Base-by-base conservation (phyloP, 2,888 invertebrate species). In the Ectemnius lituratus region DNA sequence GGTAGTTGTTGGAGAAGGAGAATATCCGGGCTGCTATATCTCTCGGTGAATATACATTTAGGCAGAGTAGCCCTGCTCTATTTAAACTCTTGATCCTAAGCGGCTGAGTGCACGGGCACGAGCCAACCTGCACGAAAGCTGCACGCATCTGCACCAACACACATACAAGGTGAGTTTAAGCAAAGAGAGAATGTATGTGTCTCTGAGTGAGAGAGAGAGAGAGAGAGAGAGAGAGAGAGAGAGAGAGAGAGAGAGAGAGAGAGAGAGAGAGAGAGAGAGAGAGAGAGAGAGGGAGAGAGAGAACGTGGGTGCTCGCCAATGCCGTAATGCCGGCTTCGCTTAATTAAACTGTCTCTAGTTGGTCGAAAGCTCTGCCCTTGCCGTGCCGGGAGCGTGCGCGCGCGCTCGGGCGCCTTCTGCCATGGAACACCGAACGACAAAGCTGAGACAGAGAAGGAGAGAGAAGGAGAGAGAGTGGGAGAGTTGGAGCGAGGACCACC, bases 341-440 rank as follows among this genome's bases (percentile, higher is more conserved):
- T 88, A 88, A 88, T 88, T 88, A 87, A 88, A 88, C 87, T 85
- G 85, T 82, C 86, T 84, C 86, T 84, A 85, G 84, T 72, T 82
- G 82, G 85, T 79, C 70, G 66, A 82, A 84, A 83, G 84, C 79
- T 79, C 83, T 80, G 80, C 76, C 79, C 82, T 80, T 80, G 81
- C 70, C 52, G 37, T n/a, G 52, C 52, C 49, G 16, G 8, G 28
- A 37, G 28, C 1, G 28, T 8, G 37, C 37, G 37, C 37, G 28
- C 1, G 28, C 3, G 37, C 37, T 5, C 37, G 37, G 3, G 37
- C 70, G 73, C 72, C 67, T 37, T 46, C 46, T 61, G 61, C 61
- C 20, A 61, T 61, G 18, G 47, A 49, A 65, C 52, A 4, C 20
- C 66, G 72, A 77, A 58, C 76, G 77, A 82, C 77, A 82, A 81